phyloP scores from a whole-genome alignment of 2,113 vertebrate species.

The Lucifuga dentata region DNA sequence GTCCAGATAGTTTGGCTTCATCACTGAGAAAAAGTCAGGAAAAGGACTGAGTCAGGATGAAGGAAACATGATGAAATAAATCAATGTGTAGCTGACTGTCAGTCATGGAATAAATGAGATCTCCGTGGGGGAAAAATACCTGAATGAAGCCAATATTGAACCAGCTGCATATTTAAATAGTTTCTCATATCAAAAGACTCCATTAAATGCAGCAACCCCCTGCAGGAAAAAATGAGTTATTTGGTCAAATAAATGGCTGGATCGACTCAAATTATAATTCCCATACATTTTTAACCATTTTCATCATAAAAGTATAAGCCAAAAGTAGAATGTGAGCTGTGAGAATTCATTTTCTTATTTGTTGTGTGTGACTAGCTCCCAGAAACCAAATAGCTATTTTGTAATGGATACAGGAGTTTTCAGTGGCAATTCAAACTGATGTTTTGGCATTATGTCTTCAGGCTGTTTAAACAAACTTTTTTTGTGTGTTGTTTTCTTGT shows the following conservation, averaged over 20 bases:
- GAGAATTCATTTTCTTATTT: not conserved
- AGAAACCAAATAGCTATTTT: conserved; percentile 15
- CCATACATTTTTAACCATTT: conserved; percentile 42
- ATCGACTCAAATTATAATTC: not conserved
- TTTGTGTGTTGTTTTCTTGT: no score
- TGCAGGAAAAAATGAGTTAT: conserved; percentile 14
- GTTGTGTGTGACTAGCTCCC: not conserved
- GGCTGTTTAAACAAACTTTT: conserved; percentile 5
- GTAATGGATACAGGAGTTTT: conserved; percentile 8
- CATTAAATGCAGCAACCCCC: conserved; percentile 26
- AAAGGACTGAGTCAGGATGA: conserved; percentile 11
- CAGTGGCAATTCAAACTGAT: conserved; percentile 2
- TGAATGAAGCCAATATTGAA: conserved; percentile 13
- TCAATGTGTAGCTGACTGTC: not conserved
- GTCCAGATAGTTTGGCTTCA: not conserved
- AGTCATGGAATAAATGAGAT: conserved; percentile 28
- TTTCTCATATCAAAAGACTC: conserved; percentile 13
- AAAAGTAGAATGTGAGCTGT: conserved; percentile 11
- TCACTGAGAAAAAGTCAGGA: conserved; percentile 17
- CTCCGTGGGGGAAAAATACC: conserved; percentile 21
- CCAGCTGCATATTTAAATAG: conserved; percentile 34
- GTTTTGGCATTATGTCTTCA: conserved; percentile 21
- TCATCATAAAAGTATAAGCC: conserved; percentile 19
- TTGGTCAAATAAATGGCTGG: conserved; percentile 15
- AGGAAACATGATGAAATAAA: conserved; percentile 11